Conservation (phyloP, 1,140 invertebrate species). For the Hyles vespertilio region DNA sequence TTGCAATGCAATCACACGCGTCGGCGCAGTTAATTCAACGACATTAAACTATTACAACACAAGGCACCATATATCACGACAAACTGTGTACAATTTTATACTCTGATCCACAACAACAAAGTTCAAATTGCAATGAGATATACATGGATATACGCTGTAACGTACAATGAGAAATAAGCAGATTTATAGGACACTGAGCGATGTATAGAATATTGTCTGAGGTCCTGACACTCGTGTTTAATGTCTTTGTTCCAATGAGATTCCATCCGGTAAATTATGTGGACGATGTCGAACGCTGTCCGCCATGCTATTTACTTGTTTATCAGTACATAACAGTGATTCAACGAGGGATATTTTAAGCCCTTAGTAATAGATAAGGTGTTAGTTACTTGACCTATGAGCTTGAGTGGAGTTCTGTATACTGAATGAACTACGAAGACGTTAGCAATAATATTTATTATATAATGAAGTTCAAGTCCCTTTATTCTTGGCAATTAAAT, state of each 20-base stretch:
- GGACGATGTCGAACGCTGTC: constrained; percentile 33
- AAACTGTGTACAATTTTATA: not conserved
- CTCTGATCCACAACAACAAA: constrained; percentile 5
- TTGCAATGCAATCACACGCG: constrained; percentile 54
- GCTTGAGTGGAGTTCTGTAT: too few species aligned
- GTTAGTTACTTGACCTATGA: too few species aligned
- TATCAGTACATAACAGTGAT: not conserved
- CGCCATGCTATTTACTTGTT: constrained; percentile 11
- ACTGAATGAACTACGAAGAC: too few species aligned
- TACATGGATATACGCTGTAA: constrained; percentile 25
- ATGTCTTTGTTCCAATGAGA: constrained; percentile 66
- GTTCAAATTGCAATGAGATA: constrained; percentile 17
- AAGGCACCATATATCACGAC: not conserved
- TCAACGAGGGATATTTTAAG: too few species aligned
- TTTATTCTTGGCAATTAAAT: too few species aligned
- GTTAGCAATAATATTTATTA: too few species aligned
- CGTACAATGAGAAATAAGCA: constrained; percentile 17
- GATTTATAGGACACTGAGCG: constrained; percentile 59
- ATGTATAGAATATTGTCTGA: constrained; percentile 68
- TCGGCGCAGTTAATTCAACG: constrained; percentile 50
- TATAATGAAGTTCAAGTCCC: too few species aligned
- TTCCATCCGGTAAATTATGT: constrained; percentile 44
- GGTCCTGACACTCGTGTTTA: constrained; percentile 62
- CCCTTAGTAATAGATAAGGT: too few species aligned
- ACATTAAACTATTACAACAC: constrained; percentile 36